These are phyloP conservation scores for Strigops habroptila DNA, from an alignment of 2,113 vertebrate species.

Conservation along the genomic window DNA sequence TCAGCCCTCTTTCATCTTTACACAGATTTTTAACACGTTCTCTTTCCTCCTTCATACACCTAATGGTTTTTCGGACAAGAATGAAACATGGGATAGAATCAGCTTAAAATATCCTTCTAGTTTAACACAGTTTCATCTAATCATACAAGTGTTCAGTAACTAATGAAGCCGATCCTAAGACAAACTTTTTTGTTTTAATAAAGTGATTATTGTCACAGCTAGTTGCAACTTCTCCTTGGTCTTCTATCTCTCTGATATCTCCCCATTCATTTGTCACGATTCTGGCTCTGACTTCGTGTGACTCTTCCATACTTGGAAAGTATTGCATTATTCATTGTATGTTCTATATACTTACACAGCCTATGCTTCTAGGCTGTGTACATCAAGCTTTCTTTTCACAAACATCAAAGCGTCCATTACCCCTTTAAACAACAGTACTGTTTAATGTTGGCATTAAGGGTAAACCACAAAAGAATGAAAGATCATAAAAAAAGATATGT, in stretches of 20 bases:
- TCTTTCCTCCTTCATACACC: not conserved
- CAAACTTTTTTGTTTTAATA: not conserved
- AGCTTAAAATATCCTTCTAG: not conserved
- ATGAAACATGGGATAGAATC: not conserved
- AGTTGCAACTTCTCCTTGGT: not conserved
- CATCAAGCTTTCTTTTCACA: not conserved
- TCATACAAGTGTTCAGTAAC: not conserved
- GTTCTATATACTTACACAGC: not conserved
- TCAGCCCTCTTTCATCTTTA: not conserved
- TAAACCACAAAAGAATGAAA: not conserved
- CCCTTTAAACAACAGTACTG: not conserved
- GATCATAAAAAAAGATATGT: not conserved
- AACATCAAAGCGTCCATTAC: not conserved
- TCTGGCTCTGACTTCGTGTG: not conserved
- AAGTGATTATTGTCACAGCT: not conserved
- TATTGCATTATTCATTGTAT: rapidly evolving
- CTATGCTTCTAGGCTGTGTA: not conserved
- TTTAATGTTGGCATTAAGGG: not conserved
- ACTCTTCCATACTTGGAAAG: not conserved
- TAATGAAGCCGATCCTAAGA: not conserved
- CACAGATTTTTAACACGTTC: not conserved
- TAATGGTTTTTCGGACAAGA: not conserved
- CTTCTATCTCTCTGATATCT: not conserved
- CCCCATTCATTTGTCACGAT: not conserved
- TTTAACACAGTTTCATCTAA: not conserved